Evolutionary conservation across 53 echinoderm and acorn worm species (phyloP), one percentile per base, ranked within the genome.

Genomic region (Hippasteria phrygiana): DNA sequence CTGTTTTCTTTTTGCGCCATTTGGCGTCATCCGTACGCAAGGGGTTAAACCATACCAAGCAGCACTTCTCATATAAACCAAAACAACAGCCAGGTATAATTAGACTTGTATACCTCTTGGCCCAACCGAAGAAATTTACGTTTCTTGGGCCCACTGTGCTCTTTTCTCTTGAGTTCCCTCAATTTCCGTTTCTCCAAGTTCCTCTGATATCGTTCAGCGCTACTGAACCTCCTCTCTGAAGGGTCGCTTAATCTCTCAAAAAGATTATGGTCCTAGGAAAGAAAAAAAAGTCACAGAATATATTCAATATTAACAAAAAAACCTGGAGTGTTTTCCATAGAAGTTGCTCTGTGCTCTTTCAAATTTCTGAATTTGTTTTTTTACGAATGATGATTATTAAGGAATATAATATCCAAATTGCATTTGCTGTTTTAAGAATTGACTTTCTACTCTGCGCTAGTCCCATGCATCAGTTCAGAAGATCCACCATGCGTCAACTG

Each of bases 51-150:
- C 2, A 24, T 63, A 27, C 4, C 9, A 20, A 63, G 24, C 4
- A 63, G 33, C 73, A 1, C 13, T 24, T 37, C 36, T 13, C 14
- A 16, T 18, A 0, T 0, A 40, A 20, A 73, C 10, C 24, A 0
- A 37, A 43, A 73, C 17, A 32, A 12, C 40, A 11, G 33, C 8
- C 40, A 73, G 10, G 22, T 43, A 55, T 4, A 40, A 41, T 26
- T 11, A 14, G 26, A 33, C 66, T 42, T 56, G 41, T 48, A n/a
- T 14, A 99, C 99, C 70, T 91, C 96, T 42, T 89, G 74, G 56
- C 96, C 99, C 10, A 99, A 83, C 20, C 91, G 94, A 20, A 99
- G 93, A 12, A 96, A 37, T 74, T 99, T 99, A 55, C 96, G 94
- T 74, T 89, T 94, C 76, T 94, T 93, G 12, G 91, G 88, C 46